These are phyloP conservation scores for Anagyrus pseudococci DNA, from an alignment of 2,888 invertebrate species.

Conservation along the genomic window DNA sequence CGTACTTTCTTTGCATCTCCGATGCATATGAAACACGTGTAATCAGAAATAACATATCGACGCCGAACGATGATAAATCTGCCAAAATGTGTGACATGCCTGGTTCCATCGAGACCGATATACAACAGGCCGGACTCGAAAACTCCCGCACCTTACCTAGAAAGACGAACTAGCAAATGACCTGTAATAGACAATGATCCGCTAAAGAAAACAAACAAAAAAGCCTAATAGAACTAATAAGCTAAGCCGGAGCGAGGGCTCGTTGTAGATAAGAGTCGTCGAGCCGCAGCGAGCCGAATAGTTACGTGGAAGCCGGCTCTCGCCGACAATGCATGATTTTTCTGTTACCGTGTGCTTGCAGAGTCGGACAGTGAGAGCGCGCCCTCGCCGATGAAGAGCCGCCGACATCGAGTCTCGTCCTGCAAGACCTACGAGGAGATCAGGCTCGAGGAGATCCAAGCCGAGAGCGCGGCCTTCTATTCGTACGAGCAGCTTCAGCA, in stretches of 20 bases:
- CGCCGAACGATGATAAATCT: too few relatives aligned
- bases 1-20: too few relatives aligned
- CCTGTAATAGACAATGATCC: neutral
- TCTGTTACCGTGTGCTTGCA: slow-evolving; percentile 70
- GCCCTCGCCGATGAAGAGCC: slow-evolving; percentile 67
- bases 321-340: slow-evolving; percentile 49
- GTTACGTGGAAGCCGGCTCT: too few relatives aligned
- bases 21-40: too few relatives aligned
- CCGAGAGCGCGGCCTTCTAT: slow-evolving; percentile 76
- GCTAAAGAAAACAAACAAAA: slow-evolving; percentile 7
- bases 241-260: too few relatives aligned
- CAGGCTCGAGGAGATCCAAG: slow-evolving; percentile 73
- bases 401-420: slow-evolving; percentile 61
- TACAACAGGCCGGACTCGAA: slow-evolving; percentile 5
- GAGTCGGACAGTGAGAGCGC: slow-evolving; percentile 80
- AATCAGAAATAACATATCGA: too few relatives aligned
- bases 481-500: slow-evolving; percentile 61
- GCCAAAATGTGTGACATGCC: too few relatives aligned
- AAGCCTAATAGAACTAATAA: slow-evolving; percentile 22
- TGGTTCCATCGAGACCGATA: slow-evolving; percentile 36
- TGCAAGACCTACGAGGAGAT: slow-evolving; percentile 74
- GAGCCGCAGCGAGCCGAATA: too few relatives aligned
- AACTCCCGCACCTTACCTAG: neutral
- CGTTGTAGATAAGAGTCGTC: too few relatives aligned
- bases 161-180: too few relatives aligned